These are phyloP conservation scores for Chloroclysta siterata DNA, from an alignment of 2,888 invertebrate species.

Conservation along the genomic window DNA sequence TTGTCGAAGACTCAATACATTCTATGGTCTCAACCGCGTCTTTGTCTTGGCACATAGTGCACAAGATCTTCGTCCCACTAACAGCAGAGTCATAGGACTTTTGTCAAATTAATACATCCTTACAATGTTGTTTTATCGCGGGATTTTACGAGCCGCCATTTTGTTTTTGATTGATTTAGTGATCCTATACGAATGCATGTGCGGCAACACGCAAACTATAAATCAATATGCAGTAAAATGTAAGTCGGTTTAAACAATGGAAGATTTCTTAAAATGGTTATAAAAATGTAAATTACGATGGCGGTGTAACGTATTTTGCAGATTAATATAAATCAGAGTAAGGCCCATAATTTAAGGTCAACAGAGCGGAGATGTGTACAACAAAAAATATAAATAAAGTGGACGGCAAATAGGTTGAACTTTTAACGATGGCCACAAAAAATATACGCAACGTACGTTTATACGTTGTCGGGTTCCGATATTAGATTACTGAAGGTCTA, in stretches of 20 bases:
- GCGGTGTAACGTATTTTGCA: slow-evolving; percentile 23
- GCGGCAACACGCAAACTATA: slow-evolving; percentile 34
- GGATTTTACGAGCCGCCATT: slow-evolving; percentile 57
- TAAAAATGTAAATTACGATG: slow-evolving; percentile 35
- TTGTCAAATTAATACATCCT: slow-evolving; percentile 64
- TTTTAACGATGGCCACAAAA: background rate
- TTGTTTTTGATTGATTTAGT: slow-evolving; percentile 49
- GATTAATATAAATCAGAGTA: slow-evolving; percentile 13
- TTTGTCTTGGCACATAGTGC: slow-evolving; percentile 2
- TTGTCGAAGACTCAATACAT: background rate
- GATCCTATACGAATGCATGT: slow-evolving; percentile 38
- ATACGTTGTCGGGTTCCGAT: no score
- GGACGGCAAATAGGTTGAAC: background rate
- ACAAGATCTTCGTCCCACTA: background rate
- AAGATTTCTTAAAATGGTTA: slow-evolving; percentile 33
- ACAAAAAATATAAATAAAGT: background rate
- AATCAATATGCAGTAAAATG: slow-evolving; percentile 35
- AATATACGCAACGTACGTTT: background rate
- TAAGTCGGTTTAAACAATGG: slow-evolving; percentile 35
- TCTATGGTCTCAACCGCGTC: background rate
- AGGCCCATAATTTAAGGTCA: slow-evolving; percentile 2
- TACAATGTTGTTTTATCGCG: slow-evolving; percentile 68
- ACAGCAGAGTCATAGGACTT: slow-evolving; percentile 51
- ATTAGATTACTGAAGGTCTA: no score
- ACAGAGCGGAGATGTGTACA: background rate